Percentiles rank a stretch among this genome's conserved stretches.
phyloP scores from a whole-genome alignment of 2,113 vertebrate genomes.

The Blennius ocellaris region DNA sequence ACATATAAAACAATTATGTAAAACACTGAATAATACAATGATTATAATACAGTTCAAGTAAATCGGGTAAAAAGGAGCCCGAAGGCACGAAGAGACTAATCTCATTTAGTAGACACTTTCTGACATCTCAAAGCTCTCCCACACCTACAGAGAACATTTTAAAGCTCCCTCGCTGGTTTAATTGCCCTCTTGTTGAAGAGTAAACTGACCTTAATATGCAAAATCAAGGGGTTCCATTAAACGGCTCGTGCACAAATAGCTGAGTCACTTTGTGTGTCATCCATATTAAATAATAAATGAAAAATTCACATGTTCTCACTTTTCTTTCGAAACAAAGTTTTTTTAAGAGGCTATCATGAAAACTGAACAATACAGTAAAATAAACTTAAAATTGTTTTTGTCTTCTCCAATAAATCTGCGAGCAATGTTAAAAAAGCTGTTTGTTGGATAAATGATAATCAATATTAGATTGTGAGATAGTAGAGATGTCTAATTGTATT shows the following conservation, averaged over 20 bases:
- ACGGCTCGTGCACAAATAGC: background rate
- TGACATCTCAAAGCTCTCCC: background rate
- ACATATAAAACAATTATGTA: background rate
- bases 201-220: background rate
- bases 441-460: too few species aligned
- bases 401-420: too few species aligned
- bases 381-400: too few species aligned
- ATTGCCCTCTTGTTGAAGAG: background rate
- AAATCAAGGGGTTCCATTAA: background rate
- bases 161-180: background rate
- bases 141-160: background rate
- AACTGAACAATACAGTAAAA: too few species aligned
- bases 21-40: background rate
- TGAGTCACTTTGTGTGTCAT: background rate
- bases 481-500: too few species aligned
- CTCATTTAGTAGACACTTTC: background rate
- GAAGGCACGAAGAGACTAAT: too few species aligned
- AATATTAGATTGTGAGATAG: too few species aligned
- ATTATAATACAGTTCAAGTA: background rate
- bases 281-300: background rate
- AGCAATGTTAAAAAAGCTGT: too few species aligned
- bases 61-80: background rate
- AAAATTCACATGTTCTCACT: background rate
- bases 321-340: too few species aligned
- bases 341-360: too few species aligned